A percentile compares a stretch with the other conserved stretches of the same genome.
Conservation (phyloP, 1,140 invertebrate species). For the Drosophila sechellia region DNA sequence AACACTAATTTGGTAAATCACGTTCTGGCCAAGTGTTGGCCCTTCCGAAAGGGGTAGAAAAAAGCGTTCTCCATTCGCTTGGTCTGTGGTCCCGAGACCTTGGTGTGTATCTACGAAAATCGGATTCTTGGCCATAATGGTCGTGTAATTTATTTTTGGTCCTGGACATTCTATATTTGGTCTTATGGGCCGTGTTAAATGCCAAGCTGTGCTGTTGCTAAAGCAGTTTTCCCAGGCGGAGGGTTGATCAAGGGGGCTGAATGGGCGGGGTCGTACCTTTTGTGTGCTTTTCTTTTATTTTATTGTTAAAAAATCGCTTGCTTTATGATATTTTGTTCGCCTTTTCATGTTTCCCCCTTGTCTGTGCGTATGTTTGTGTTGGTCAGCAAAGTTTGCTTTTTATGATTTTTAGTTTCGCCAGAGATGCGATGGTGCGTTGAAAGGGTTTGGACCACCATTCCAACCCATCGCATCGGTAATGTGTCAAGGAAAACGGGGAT, state of each 20-base stretch:
- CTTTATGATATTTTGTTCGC: slow-evolving; percentile 45
- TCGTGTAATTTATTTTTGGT: slow-evolving; percentile 52
- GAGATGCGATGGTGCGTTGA: slow-evolving; percentile 45
- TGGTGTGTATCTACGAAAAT: slow-evolving; percentile 45
- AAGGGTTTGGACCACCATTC: slow-evolving; percentile 18
- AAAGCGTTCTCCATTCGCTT: neutral
- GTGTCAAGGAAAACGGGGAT: slow-evolving; percentile 4
- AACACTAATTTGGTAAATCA: slow-evolving; percentile 55
- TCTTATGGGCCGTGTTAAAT: slow-evolving; percentile 53
- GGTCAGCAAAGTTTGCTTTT: slow-evolving; percentile 45
- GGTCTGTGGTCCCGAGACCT: neutral
- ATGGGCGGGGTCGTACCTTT: slow-evolving; percentile 27
- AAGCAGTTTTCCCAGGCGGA: slow-evolving; percentile 4
- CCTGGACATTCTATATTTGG: slow-evolving; percentile 50
- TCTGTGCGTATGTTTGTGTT: slow-evolving; percentile 21
- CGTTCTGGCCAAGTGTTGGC: slow-evolving; percentile 35
- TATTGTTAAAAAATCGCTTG: slow-evolving; percentile 56
- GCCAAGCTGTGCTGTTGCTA: slow-evolving; percentile 46
- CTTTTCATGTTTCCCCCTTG: slow-evolving; percentile 19
- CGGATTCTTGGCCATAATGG: slow-evolving; percentile 51
- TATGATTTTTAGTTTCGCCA: slow-evolving; percentile 46
- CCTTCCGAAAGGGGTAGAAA: slow-evolving; percentile 26
- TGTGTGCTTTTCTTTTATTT: slow-evolving; percentile 45
- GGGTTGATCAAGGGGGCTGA: neutral
- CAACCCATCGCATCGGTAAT: slow-evolving; percentile 4